Evolutionary conservation across 2,888 invertebrate genomes (phyloP).

Genomic region (Lycia hirtaria): DNA sequence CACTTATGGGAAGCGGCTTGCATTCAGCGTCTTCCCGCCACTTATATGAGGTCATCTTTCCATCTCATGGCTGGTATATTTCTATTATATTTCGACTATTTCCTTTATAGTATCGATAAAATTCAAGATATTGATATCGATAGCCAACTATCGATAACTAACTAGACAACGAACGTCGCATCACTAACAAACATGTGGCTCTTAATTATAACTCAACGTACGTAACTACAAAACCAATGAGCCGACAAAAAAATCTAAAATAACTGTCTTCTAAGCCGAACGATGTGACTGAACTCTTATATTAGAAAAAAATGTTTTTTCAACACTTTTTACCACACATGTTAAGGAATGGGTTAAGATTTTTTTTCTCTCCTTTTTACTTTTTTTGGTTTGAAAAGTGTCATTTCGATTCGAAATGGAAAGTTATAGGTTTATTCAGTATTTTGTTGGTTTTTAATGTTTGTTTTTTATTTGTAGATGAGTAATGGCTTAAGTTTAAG

Average conservation of each 20-base stretch:
- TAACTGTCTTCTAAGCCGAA: slow-evolving; percentile 75
- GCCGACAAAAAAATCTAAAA: slow-evolving; percentile 74
- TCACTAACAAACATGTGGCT: slow-evolving; percentile 75
- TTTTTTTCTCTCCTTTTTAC: slow-evolving; percentile 39
- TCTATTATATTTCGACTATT: background rate
- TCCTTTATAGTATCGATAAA: slow-evolving; percentile 22
- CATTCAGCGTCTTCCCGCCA: no score
- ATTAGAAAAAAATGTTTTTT: slow-evolving; percentile 54
- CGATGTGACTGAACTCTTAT: slow-evolving; percentile 78
- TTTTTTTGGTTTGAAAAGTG: slow-evolving; percentile 56
- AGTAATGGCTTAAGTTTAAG: slow-evolving; percentile 64
- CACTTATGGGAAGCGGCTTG: no score
- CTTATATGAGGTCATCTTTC: no score
- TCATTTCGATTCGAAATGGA: slow-evolving; percentile 80
- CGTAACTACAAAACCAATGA: slow-evolving; percentile 75
- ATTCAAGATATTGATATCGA: slow-evolving; percentile 38
- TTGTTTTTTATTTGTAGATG: slow-evolving; percentile 63
- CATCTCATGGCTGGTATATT: no score
- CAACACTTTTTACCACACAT: slow-evolving; percentile 53
- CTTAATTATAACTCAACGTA: slow-evolving; percentile 79
- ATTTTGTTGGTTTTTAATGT: slow-evolving; percentile 56
- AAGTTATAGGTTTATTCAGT: slow-evolving; percentile 79
- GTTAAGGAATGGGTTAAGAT: slow-evolving; percentile 79
- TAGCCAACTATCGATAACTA: slow-evolving; percentile 2
- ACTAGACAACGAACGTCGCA: slow-evolving; percentile 29